Evolutionary conservation across 1,140 invertebrate species (phyloP).

Genomic region (Hypothenemus hampei): DNA sequence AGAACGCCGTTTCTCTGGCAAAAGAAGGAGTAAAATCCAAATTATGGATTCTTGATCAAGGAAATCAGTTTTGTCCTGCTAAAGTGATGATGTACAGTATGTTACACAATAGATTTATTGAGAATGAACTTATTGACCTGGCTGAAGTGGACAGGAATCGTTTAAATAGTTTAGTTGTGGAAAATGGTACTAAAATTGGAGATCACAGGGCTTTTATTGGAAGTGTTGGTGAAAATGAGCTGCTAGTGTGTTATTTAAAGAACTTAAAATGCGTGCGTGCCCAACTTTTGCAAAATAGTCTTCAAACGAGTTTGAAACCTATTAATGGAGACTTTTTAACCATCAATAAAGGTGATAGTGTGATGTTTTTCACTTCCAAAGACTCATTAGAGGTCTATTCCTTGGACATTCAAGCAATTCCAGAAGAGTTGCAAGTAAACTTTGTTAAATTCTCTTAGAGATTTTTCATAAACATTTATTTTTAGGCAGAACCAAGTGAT

Average conservation of each 20-base stretch:
- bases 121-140: constrained; percentile 17
- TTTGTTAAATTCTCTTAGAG: neutral
- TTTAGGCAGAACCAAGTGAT: neutral
- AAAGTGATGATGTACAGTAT: constrained; percentile 37
- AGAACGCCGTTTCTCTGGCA: constrained; percentile 34
- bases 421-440: neutral
- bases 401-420: constrained; percentile 1
- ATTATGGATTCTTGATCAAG: constrained; percentile 39
- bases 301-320: neutral
- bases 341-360: constrained; percentile 2
- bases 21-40: constrained; percentile 30
- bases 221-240: constrained; percentile 17
- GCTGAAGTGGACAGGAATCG: constrained; percentile 1
- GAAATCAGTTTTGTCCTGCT: constrained; percentile 29
- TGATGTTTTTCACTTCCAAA: neutral
- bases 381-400: constrained; percentile 1
- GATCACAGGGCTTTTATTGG: constrained; percentile 31
- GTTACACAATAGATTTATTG: constrained; percentile 25
- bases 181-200: constrained; percentile 15
- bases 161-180: constrained; percentile 24
- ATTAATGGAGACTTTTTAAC: constrained; percentile 23
- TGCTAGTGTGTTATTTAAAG: constrained; percentile 15
- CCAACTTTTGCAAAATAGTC: neutral
- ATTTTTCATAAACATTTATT: neutral
- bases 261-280: constrained; percentile 1